Conservation (phyloP, 2,797 vertebrate species). For the Gobio occitaniae region DNA sequence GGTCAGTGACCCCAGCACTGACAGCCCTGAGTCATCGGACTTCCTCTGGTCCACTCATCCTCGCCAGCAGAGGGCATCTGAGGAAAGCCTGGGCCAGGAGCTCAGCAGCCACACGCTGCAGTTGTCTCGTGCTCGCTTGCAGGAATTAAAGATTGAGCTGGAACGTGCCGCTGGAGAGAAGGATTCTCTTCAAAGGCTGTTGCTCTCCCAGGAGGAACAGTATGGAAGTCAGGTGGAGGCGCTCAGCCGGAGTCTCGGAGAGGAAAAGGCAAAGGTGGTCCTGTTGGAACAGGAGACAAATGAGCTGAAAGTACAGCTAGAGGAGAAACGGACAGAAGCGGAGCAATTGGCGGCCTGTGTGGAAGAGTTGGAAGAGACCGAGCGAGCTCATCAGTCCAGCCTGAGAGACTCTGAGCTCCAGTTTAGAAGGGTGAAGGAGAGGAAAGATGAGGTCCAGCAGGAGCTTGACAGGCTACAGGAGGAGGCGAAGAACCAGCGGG, state of each 20-base stretch:
- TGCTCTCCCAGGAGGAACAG: conserved; percentile 81
- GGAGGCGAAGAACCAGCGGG: conserved; percentile 56
- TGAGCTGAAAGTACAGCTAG: conserved; percentile 50
- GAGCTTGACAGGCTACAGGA: conserved; percentile 61
- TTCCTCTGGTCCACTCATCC: conserved; percentile 51
- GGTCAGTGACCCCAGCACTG: conserved; percentile 78
- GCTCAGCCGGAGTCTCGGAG: conserved; percentile 78
- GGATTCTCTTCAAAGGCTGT: conserved; percentile 78
- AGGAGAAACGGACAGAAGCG: conserved; percentile 69
- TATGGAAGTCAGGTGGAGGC: conserved; percentile 79
- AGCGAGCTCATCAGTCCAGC: conserved; percentile 65
- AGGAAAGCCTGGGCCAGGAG: conserved; percentile 79
- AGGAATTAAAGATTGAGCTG: conserved; percentile 76
- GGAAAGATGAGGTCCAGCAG: conserved; percentile 57
- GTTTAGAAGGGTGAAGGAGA: conserved; percentile 62
- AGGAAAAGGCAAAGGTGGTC: conserved; percentile 66
- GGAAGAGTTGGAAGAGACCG: conserved; percentile 69
- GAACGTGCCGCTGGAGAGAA: conserved; percentile 75
- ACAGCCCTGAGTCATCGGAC: conserved; percentile 73
- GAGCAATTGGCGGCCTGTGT: conserved; percentile 53
- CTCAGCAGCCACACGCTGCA: conserved; percentile 67
- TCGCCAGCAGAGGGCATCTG: conserved; percentile 57
- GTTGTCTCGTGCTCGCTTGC: conserved; percentile 64
- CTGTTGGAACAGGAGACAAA: conserved; percentile 67
- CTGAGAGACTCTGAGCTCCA: conserved; percentile 68